A percentile compares a stretch with the other conserved stretches of the same genome.
These are phyloP conservation scores for Atrichornis clamosus DNA, from an alignment of 2,113 vertebrate species.

Conservation along the genomic window DNA sequence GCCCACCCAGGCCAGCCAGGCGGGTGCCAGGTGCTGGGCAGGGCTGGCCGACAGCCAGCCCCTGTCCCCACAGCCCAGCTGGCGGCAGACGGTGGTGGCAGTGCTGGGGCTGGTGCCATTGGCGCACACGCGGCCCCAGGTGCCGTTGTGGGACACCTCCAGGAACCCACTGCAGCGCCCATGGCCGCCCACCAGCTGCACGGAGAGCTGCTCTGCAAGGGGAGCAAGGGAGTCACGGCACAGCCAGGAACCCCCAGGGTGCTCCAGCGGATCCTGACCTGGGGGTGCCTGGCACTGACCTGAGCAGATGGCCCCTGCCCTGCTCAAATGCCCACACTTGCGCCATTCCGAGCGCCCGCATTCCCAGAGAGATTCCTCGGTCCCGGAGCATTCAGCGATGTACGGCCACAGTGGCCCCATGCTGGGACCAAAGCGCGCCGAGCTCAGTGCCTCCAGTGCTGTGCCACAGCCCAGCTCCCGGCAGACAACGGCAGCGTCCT, in stretches of 20 bases:
- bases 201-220: background rate
- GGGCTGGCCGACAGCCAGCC: rapidly evolving
- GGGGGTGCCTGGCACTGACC: background rate
- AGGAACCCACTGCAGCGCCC: background rate
- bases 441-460: background rate
- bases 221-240: background rate
- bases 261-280: rapidly evolving
- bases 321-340: rapidly evolving
- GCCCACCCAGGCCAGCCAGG: constrained; percentile 23
- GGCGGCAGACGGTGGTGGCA: background rate
- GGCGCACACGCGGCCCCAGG: background rate
- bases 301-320: background rate
- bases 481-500: background rate
- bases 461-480: background rate
- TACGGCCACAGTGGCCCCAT: background rate
- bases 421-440: background rate
- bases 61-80: background rate
- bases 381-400: background rate
- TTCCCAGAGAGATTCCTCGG: background rate
- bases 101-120: background rate
- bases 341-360: rapidly evolving
- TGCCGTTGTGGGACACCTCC: background rate
- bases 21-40: rapidly evolving
- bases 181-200: background rate
- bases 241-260: rapidly evolving